These are phyloP conservation scores for Apodemia mormo DNA, from an alignment of 2,888 invertebrate species.

Conservation along the genomic window DNA sequence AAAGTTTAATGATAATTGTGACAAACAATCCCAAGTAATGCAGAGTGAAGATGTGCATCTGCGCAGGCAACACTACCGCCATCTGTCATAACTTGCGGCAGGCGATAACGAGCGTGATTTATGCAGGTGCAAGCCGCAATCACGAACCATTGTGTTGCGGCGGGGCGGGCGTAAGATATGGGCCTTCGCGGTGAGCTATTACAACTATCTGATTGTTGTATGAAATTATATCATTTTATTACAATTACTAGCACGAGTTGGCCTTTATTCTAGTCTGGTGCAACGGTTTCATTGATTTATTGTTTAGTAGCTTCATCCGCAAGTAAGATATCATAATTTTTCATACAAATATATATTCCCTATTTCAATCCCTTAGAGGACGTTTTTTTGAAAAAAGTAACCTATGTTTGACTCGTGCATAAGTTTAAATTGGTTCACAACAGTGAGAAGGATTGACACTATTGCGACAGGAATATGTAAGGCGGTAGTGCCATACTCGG, in stretches of 20 bases:
- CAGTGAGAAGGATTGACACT: no score
- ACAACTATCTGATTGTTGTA: constrained; percentile 33
- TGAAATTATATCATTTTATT: constrained; percentile 27
- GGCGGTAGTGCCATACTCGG: no score
- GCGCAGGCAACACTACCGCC: neutral
- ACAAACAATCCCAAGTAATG: neutral
- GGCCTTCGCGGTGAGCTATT: constrained; percentile 32
- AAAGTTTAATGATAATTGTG: neutral
- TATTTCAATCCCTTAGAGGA: no score
- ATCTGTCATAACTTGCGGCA: constrained; percentile 34
- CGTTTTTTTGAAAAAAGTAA: no score
- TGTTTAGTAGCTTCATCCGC: neutral
- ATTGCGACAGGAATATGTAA: no score
- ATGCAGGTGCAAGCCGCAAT: constrained; percentile 71
- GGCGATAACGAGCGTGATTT: constrained; percentile 56
- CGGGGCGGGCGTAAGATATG: constrained; percentile 42
- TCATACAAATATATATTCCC: no score
- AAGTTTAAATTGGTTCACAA: no score
- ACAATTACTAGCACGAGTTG: constrained; percentile 7
- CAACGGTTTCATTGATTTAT: neutral
- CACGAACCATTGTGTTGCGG: constrained; percentile 64
- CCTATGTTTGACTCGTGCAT: no score
- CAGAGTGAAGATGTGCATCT: neutral
- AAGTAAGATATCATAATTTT: no score
- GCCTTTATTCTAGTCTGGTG: neutral